Evolutionary conservation across 2,888 invertebrate genomes (phyloP).

Genomic region (Caenorhabditis becei): DNA sequence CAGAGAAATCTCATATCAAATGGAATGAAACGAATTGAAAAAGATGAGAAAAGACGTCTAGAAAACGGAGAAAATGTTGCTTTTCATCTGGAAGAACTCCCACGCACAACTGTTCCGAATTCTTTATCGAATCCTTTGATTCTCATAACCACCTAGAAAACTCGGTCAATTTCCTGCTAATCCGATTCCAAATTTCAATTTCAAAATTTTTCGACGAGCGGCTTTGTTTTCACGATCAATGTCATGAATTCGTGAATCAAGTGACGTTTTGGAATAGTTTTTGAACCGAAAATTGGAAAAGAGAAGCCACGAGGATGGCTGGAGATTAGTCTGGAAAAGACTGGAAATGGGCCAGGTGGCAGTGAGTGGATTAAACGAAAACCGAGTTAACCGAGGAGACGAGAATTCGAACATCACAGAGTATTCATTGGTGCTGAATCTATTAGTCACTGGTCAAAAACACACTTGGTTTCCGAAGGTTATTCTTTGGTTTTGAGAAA

Average conservation of each 20-base stretch:
- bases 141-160: no score
- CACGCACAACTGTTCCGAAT: neutral
- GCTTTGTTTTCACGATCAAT: slow-evolving; percentile 12
- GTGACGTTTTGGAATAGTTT: slow-evolving; percentile 7
- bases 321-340: neutral
- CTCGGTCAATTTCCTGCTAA: slow-evolving; percentile 22
- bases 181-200: slow-evolving; percentile 25
- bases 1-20: neutral
- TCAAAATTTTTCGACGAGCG: slow-evolving; percentile 8
- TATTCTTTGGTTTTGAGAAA: neutral
- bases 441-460: neutral
- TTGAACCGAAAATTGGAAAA: neutral
- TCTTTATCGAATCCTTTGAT: no score
- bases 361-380: neutral
- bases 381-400: neutral
- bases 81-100: neutral
- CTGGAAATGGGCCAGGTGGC: neutral
- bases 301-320: neutral
- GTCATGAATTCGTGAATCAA: neutral
- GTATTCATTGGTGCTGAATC: neutral
- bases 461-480: no score
- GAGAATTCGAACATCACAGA: no score
- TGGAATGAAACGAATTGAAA: neutral
- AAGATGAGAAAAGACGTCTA: neutral
- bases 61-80: neutral